A percentile compares a stretch with the other conserved stretches of the same genome.
These are phyloP conservation scores for Rhagium mordax DNA, from an alignment of 2,888 invertebrate species.

Conservation along the genomic window DNA sequence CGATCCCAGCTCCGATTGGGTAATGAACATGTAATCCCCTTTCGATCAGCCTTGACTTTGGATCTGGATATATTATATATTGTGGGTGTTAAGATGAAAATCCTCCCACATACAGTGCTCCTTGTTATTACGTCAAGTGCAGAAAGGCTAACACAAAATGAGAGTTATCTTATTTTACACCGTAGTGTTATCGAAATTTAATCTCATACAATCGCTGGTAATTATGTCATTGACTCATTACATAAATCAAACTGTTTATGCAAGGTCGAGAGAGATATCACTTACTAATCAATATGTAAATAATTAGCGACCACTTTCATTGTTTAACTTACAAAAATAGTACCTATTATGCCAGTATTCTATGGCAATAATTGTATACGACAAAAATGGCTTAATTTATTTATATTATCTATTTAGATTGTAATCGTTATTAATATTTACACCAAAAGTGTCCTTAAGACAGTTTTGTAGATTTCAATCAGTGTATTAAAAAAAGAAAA, in stretches of 20 bases:
- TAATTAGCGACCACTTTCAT: slow-evolving; percentile 19
- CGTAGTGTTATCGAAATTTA: slow-evolving; percentile 10
- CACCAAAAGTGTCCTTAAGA: neutral
- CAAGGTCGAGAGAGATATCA: slow-evolving; percentile 43
- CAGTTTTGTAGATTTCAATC: neutral
- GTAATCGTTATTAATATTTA: neutral
- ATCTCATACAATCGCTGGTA: slow-evolving; percentile 35
- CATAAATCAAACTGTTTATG: slow-evolving; percentile 40
- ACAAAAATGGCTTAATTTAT: neutral
- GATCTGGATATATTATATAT: too few relatives aligned
- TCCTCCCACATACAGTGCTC: too few relatives aligned
- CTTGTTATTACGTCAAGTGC: neutral
- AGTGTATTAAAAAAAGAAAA: neutral
- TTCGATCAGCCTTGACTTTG: too few relatives aligned
- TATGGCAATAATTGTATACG: neutral
- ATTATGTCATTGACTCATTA: slow-evolving; percentile 45
- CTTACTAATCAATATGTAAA: slow-evolving; percentile 29
- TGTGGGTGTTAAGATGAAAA: too few relatives aligned
- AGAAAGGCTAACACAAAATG: neutral
- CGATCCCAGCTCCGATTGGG: too few relatives aligned
- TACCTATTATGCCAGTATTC: neutral
- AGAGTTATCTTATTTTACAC: slow-evolving; percentile 6
- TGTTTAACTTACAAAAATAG: slow-evolving; percentile 20
- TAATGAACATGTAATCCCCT: too few relatives aligned
- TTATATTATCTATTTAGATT: neutral